Percentiles rank a stretch among this genome's conserved stretches.
phyloP scores from a whole-genome alignment of 2,797 vertebrate genomes.

The Poeciliopsis paucimaculata region DNA sequence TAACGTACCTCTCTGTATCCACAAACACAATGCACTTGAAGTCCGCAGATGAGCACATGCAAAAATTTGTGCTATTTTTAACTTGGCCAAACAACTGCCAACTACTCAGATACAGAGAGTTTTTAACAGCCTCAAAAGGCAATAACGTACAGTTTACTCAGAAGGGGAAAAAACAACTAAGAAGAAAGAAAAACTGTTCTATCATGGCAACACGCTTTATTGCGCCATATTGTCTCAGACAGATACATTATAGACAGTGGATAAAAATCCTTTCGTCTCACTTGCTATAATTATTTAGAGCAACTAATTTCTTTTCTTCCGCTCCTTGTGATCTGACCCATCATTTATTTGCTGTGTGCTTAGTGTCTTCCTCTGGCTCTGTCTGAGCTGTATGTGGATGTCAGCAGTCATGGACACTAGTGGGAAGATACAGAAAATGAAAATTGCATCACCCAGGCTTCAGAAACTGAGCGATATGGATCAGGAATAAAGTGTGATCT shows the following conservation, averaged over 20 bases:
- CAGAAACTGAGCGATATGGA: background rate
- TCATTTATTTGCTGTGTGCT: background rate
- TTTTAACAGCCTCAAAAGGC: background rate
- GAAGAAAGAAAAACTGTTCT: background rate
- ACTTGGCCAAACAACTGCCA: background rate
- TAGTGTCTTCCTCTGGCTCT: background rate
- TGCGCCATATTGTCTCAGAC: background rate
- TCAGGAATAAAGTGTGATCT: background rate
- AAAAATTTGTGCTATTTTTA: background rate
- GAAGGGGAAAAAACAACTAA: background rate
- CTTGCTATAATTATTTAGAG: background rate
- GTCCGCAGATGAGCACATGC: background rate
- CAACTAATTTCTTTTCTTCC: background rate
- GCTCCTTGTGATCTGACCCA: background rate
- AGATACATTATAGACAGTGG: background rate
- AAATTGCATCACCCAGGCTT: background rate
- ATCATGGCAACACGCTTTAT: background rate
- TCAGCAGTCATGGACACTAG: background rate
- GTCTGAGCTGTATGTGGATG: background rate
- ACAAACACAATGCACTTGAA: background rate
- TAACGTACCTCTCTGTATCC: background rate
- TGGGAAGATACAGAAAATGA: background rate
- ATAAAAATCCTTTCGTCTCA: background rate
- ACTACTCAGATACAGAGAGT: background rate
- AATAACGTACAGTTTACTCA: background rate